Percentiles rank a stretch among this genome's conserved stretches.
phyloP scores from a whole-genome alignment of 2,113 vertebrate species.

The Ceuthmochares aereus region DNA sequence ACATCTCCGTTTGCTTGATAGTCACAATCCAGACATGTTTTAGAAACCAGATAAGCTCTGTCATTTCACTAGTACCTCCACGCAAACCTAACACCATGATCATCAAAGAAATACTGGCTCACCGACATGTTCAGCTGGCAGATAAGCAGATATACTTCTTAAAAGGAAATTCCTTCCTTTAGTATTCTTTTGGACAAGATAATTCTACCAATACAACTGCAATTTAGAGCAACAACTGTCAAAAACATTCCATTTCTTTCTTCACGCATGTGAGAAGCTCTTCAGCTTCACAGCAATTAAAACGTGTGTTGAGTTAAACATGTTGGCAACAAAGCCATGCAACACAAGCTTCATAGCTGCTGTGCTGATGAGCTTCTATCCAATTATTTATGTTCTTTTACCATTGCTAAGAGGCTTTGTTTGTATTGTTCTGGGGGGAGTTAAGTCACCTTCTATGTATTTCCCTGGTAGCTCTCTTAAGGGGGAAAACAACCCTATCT shows the following conservation, averaged over 20 bases:
- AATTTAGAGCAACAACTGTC: background rate
- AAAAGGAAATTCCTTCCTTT: background rate
- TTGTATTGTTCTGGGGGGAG: background rate
- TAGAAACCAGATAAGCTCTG: background rate
- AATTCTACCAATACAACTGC: background rate
- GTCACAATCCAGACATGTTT: background rate
- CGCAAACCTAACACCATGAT: background rate
- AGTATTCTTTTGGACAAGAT: background rate
- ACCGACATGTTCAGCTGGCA: background rate
- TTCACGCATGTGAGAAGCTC: background rate
- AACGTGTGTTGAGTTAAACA: fast-evolving
- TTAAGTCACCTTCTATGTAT: background rate
- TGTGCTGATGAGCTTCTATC: background rate
- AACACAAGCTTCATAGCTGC: background rate
- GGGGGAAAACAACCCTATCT: background rate
- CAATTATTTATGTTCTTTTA: background rate
- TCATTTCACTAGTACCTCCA: background rate
- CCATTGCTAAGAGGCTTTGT: background rate
- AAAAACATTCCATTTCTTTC: background rate
- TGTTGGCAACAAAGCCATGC: background rate
- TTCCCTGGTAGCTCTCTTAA: background rate
- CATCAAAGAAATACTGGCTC: background rate
- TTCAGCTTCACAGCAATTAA: background rate
- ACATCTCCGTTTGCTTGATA: background rate
- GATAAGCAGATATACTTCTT: background rate